Conservation (phyloP, 2,888 invertebrate genomes). For the Euproctis similis region DNA sequence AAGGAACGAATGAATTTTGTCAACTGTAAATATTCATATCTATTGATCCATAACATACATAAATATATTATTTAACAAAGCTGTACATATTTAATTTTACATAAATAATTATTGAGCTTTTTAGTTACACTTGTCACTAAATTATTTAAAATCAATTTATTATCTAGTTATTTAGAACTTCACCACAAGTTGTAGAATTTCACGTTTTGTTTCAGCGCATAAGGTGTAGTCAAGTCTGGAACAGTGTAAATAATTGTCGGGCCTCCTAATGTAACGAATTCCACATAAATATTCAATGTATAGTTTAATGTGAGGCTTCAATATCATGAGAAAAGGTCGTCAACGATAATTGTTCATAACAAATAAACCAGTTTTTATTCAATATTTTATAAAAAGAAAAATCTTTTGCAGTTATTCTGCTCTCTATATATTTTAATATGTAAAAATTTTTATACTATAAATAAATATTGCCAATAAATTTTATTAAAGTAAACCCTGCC, state of each 20-base stretch:
- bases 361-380: conserved; percentile 13
- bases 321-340: conserved; percentile 13
- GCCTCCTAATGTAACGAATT: conserved; percentile 28
- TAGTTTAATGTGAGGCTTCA: conserved; percentile 18
- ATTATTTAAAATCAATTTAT: conserved; percentile 10
- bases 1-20: too few species aligned
- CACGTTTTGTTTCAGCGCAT: conserved; percentile 65
- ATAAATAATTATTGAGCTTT: too few species aligned
- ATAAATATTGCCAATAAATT: conserved; percentile 47
- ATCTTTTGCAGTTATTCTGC: conserved; percentile 21
- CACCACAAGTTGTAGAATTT: conserved; percentile 28
- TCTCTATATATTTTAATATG: conserved; percentile 34
- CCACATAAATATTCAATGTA: conserved; percentile 14
- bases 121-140: conserved; percentile 22
- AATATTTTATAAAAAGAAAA: conserved; percentile 20
- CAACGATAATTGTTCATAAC: conserved; percentile 10
- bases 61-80: conserved; percentile 18
- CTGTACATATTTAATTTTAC: conserved; percentile 12
- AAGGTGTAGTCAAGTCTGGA: conserved; percentile 36
- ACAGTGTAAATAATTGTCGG: conserved; percentile 46
- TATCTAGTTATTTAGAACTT: conserved; percentile 7
- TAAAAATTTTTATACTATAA: conserved; percentile 63
- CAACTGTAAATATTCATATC: conserved; percentile 18
- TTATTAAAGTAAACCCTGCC: conserved; percentile 45
- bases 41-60: conserved; percentile 21